Base-by-base conservation (phyloP, 2,113 vertebrate genomes). In the Salminus brasiliensis region DNA sequence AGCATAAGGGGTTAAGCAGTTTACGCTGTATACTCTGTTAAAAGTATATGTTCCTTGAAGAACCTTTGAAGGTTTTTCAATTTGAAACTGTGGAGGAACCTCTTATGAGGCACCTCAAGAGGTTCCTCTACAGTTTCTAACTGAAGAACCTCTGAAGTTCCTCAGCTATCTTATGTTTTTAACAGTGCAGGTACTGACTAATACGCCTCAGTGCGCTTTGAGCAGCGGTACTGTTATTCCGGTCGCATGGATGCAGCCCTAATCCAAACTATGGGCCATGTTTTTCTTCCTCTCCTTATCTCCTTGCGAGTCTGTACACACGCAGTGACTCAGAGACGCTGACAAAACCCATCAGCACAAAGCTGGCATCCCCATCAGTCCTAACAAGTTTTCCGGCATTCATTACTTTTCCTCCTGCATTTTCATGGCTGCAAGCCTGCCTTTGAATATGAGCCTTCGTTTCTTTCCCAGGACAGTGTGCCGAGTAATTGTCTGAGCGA, bases 341-440 rank as follows among this genome's bases (percentile, higher is more conserved):
- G 52, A 78, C 67, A 72, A 65, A 72, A 59, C 30, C 60, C 62
- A 74, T 77, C 62, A 62, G 27, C 15, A 5, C 39, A 72, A 27
- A 34, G 32, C 52, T 25, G 34, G 45, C 45, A 52, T 63, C 29
- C 27, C 72, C 52, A 67, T 52, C 60, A 29, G 23, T 67, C 21
- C 57, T 41, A 52, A 65, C 49, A 67, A 67, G 1, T 0, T 74
- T 74, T 74, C 72, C 60, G 39, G 57, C 18, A 29, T 39, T 39
- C 53, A 29, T 34, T 77, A 18, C 34, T 45, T 80, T 77, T 63
- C 57, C 74, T 23, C 12, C 34, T 29, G 68, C 30, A 34, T 77
- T 32, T 66, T 67, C 27, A 34, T 13, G 12, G 15, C 45, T 49
- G 41, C n/a, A 0, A 62, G 41, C 55, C 55, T 62, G 76, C 18